Evolutionary conservation across 2,113 vertebrate genomes (phyloP).

Genomic region (Tapirus terrestris): DNA sequence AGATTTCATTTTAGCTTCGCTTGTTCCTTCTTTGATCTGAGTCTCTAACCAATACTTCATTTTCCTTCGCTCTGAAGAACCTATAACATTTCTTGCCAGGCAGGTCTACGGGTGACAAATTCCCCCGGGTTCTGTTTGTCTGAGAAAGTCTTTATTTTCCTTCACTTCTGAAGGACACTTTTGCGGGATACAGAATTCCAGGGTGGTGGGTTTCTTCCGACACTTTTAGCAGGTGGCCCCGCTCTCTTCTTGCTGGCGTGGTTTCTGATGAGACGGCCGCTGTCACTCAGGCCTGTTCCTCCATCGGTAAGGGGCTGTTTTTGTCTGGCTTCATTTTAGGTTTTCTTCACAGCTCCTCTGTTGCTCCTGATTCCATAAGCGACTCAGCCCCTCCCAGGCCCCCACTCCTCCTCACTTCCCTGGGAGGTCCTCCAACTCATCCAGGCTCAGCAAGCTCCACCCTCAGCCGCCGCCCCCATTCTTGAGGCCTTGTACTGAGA

Average conservation of each 20-base stretch:
- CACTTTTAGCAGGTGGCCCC: background rate
- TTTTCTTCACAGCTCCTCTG: background rate
- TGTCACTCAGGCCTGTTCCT: background rate
- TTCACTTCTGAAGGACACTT: background rate
- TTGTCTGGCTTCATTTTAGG: background rate
- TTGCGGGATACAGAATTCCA: background rate
- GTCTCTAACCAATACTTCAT: background rate
- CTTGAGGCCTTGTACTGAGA: background rate
- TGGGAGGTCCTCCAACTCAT: background rate
- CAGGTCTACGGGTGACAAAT: background rate
- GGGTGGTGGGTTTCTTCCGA: background rate
- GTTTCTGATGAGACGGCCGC: background rate
- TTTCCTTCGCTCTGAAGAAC: background rate
- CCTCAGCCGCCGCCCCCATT: no score
- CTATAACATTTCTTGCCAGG: background rate
- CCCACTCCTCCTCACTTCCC: background rate
- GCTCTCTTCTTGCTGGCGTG: background rate
- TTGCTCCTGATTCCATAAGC: fast-evolving
- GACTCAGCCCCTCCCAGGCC: background rate
- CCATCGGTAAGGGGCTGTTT: fast-evolving
- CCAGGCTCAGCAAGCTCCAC: background rate
- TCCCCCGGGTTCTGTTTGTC: background rate
- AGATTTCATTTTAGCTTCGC: background rate
- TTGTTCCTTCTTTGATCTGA: background rate
- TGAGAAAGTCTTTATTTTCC: background rate